These are phyloP conservation scores for Oscheius sp. DNA, from an alignment of 2,888 invertebrate species.

Conservation along the genomic window DNA sequence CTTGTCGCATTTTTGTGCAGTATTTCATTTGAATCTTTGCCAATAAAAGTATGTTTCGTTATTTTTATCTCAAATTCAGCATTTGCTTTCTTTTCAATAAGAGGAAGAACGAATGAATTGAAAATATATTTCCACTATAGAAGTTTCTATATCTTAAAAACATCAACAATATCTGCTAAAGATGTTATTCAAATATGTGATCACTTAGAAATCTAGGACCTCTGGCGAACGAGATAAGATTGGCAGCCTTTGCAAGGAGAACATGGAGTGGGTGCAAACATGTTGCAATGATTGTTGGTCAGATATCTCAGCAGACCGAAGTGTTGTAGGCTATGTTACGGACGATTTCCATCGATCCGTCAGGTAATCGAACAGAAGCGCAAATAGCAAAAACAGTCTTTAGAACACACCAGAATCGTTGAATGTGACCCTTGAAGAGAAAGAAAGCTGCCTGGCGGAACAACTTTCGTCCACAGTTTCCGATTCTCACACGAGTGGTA, in stretches of 20 bases:
- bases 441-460: conserved; percentile 47
- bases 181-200: too few species aligned
- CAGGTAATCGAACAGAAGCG: neutral
- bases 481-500: conserved; percentile 67
- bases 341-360: too few species aligned
- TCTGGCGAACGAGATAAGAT: too few species aligned
- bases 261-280: too few species aligned
- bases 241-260: too few species aligned
- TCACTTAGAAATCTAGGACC: too few species aligned
- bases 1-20: conserved; percentile 31
- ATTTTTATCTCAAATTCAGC: neutral
- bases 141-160: too few species aligned
- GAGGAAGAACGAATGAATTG: neutral
- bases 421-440: conserved; percentile 53
- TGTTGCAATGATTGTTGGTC: too few species aligned
- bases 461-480: conserved; percentile 66
- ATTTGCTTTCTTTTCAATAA: neutral
- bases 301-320: too few species aligned
- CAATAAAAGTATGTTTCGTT: conserved; percentile 20
- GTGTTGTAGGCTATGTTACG: too few species aligned
- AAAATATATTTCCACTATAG: neutral
- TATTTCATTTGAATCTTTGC: conserved; percentile 4
- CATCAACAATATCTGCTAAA: too few species aligned
- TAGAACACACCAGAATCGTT: conserved; percentile 32
- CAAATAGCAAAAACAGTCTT: neutral